Evolutionary conservation across 2,888 invertebrate species (phyloP).

Genomic region (Polia nebulosa): DNA sequence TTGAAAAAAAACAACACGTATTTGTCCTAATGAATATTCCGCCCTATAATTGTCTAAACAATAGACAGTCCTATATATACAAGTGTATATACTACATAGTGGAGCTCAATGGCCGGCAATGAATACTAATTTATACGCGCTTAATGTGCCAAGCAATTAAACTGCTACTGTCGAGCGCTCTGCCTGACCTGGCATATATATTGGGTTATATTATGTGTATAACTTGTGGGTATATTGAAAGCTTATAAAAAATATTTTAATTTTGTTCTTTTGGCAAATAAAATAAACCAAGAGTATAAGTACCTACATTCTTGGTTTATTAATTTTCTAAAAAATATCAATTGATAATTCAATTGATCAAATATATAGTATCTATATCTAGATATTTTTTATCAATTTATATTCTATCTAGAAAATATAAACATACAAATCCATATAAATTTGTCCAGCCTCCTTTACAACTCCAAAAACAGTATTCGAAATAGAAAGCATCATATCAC

Average conservation of each 20-base stretch:
- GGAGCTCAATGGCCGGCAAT: conserved; percentile 83
- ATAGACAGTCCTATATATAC: conserved; percentile 24
- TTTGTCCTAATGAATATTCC: conserved; percentile 38
- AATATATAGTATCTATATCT: too few relatives aligned
- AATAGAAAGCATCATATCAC: background rate
- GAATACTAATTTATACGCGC: conserved; percentile 88
- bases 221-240: background rate
- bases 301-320: too few relatives aligned
- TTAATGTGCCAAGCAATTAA: conserved; percentile 90
- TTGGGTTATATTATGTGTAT: conserved; percentile 9
- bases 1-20: conserved; percentile 8
- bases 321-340: too few relatives aligned
- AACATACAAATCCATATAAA: too few relatives aligned
- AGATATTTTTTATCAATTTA: too few relatives aligned
- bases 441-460: too few relatives aligned
- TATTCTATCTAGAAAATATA: too few relatives aligned
- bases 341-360: too few relatives aligned
- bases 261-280: too few relatives aligned
- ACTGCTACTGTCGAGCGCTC: conserved; percentile 68
- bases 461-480: too few relatives aligned
- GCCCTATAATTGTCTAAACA: conserved; percentile 36
- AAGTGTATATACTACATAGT: conserved; percentile 35
- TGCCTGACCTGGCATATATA: conserved; percentile 54
- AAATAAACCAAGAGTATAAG: too few relatives aligned
- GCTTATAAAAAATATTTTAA: too few relatives aligned